Evolutionary conservation across 2,888 invertebrate species (phyloP).

Genomic region (Sarcophaga variegata): DNA sequence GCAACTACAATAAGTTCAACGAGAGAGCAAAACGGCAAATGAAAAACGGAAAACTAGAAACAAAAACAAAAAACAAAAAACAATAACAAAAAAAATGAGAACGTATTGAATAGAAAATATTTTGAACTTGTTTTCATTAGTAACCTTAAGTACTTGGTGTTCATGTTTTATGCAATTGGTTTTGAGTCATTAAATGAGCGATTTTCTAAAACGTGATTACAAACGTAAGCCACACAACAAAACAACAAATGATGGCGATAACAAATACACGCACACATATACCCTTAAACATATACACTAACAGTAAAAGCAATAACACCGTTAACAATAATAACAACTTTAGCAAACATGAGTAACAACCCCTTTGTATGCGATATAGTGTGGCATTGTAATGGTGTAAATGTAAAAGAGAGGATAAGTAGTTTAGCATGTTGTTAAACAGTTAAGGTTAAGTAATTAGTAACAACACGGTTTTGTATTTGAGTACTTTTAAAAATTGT

Average conservation of each 20-base stretch:
- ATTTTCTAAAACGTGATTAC: conserved; percentile 67
- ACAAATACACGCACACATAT: conserved; percentile 25
- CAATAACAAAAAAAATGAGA: neutral
- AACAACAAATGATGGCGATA: conserved; percentile 21
- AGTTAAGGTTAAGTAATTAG: too few species aligned
- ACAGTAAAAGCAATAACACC: neutral
- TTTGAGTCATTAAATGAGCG: conserved; percentile 67
- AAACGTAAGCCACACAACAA: conserved; percentile 41
- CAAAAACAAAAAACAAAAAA: conserved; percentile 17
- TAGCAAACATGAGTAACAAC: neutral
- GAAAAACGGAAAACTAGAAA: conserved; percentile 30
- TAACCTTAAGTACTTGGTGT: conserved; percentile 67
- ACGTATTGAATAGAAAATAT: conserved; percentile 15
- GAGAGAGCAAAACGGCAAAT: conserved; percentile 1
- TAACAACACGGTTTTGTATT: too few species aligned
- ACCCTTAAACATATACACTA: neutral
- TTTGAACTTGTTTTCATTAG: conserved; percentile 61
- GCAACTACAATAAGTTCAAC: too few species aligned
- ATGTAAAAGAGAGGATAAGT: neutral
- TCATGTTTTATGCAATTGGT: conserved; percentile 69
- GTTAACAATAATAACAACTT: neutral
- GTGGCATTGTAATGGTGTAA: neutral
- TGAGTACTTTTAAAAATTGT: too few species aligned
- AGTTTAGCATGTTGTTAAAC: conserved; percentile 36
- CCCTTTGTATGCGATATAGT: neutral